Evolutionary conservation across 92 coral and sea anemone genomes (phyloP).

Genomic region (Galaxea fascicularis): DNA sequence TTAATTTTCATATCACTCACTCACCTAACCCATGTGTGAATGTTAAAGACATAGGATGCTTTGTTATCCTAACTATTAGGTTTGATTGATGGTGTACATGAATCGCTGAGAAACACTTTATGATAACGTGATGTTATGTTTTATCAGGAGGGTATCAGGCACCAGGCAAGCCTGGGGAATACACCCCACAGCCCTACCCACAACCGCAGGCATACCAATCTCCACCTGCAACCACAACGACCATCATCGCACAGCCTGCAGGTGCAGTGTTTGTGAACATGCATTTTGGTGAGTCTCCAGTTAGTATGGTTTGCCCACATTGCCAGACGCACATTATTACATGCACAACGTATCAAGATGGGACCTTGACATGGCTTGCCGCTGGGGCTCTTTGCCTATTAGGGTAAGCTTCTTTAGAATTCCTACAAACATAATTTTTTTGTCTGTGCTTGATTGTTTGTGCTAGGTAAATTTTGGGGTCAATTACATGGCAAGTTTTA

Average conservation of each 20-base stretch:
- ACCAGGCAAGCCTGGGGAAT: background rate
- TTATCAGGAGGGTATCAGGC: constrained; percentile 18
- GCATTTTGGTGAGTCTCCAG: constrained; percentile 85
- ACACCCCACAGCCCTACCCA: constrained; percentile 38
- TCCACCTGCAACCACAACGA: constrained; percentile 69
- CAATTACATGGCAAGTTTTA: too few relatives aligned
- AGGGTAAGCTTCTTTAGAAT: constrained; percentile 66
- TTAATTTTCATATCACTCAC: too few relatives aligned
- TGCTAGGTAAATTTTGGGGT: too few relatives aligned
- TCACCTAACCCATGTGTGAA: too few relatives aligned
- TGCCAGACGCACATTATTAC: constrained; percentile 96
- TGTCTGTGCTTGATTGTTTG: too few relatives aligned
- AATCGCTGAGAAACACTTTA: background rate
- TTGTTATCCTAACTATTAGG: too few relatives aligned
- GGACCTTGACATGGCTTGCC: constrained; percentile 87
- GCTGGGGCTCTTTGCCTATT: constrained; percentile 88
- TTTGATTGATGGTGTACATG: background rate
- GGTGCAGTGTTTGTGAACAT: constrained; percentile 67
- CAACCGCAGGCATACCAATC: constrained; percentile 68
- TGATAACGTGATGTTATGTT: background rate
- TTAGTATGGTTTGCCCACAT: constrained; percentile 96
- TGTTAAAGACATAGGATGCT: too few relatives aligned
- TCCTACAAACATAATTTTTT: background rate
- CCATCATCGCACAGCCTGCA: constrained; percentile 79
- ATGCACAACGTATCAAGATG: constrained; percentile 87